Base-by-base conservation (phyloP, 2,888 invertebrate genomes). In the Lydus trimaculatus region DNA sequence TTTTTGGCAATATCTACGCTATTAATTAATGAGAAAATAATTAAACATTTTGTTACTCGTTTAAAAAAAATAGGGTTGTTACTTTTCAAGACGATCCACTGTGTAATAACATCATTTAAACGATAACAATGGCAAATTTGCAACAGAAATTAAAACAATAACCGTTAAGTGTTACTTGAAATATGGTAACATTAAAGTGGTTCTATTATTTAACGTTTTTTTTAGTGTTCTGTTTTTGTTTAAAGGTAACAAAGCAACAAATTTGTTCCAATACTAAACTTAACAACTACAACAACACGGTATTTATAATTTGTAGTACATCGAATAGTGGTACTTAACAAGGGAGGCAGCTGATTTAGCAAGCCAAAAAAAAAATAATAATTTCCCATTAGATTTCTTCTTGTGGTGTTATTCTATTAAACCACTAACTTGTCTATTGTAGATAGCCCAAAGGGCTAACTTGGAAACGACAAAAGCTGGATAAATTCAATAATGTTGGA, bases 171-270 rank as follows among this genome's bases (percentile, higher is more conserved):
- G 33, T 66, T 67, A 39, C 73, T 76, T 63, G 28, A 33, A 73
- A 79, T 58, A 73, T 79, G 71, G 79, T 69, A 76, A 80, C 80
- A 80, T 76, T 77, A 70, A 73, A 78, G 77, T 71, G 73, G 65
- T 67, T 66, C 61, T 48, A 20, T 20, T 48, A 20, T 48, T 48
- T 11, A 43, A 58, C 43, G 48, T 74, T 73, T 71, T 65, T 71
- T 66, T 72, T 66, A 69, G 68, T 66, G 70, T 66, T 66, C 63
- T 74, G 68, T 71, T 76, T 77, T 82, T 83, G 83, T 83, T 81
- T 79, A 77, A 79, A 81, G 82, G 83, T 75, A 83, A 83, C 83
- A 83, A 83, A 82, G 81, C 82, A 79, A 75, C 77, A 82, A 82
- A 82, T 81, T 78, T 78, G 76, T 74, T 75, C 76, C 74, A 75